A percentile compares a stretch with the other conserved stretches of the same genome.
Evolutionary conservation across 2,797 vertebrate genomes (phyloP).

Genomic region (Chiroxiphia lanceolata): DNA sequence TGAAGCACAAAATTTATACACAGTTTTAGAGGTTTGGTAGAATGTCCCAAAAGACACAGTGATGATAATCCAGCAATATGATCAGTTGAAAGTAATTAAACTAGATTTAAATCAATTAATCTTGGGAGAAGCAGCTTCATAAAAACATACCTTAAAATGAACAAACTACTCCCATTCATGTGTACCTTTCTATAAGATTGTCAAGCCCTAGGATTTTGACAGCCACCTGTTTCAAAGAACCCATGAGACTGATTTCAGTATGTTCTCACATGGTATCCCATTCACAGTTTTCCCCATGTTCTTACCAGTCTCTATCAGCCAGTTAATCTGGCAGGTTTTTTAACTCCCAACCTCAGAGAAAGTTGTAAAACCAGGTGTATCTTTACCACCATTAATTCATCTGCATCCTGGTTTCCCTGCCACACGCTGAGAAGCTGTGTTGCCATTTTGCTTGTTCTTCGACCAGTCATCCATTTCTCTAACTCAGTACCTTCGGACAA

Average conservation of each 20-base stretch:
- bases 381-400: not conserved
- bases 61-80: not conserved
- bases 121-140: not conserved
- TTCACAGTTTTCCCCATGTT: not conserved
- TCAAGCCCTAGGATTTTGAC: not conserved
- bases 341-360: not conserved
- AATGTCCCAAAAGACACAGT: not conserved
- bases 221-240: not conserved
- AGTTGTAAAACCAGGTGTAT: not conserved
- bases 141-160: not conserved
- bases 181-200: not conserved
- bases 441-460: not conserved
- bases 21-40: not conserved
- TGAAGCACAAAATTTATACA: not conserved
- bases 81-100: not conserved
- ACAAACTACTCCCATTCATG: not conserved
- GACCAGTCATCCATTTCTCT: not conserved
- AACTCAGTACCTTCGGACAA: not conserved
- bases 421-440: accelerated
- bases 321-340: not conserved
- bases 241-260: not conserved
- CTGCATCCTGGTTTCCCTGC: not conserved
- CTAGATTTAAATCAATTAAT: not conserved
- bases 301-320: not conserved
- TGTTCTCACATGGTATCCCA: not conserved